A percentile compares a stretch with the other conserved stretches of the same genome.
Conservation (phyloP, 2,113 vertebrate species). For the Oncorhynchus kisutch region DNA sequence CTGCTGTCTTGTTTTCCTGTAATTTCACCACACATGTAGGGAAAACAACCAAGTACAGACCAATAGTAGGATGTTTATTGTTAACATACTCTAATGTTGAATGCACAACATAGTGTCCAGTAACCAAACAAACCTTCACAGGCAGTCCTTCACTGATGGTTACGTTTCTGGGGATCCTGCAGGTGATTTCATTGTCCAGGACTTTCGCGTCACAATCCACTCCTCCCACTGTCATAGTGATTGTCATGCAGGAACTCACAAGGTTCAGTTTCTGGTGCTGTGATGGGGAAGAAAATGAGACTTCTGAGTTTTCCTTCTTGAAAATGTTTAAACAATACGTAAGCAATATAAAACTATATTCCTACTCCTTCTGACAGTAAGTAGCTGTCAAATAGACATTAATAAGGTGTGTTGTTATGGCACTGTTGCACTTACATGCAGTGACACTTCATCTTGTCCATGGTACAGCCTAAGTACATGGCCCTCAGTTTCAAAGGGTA, state of each 20-base stretch:
- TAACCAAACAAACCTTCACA: slow-evolving; percentile 76
- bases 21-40: neutral
- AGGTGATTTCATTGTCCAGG: slow-evolving; percentile 85
- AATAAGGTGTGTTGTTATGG: neutral
- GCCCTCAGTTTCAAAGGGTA: slow-evolving; percentile 71
- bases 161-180: slow-evolving; percentile 80
- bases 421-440: slow-evolving; percentile 73
- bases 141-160: slow-evolving; percentile 66
- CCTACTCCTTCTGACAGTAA: neutral
- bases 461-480: slow-evolving; percentile 71
- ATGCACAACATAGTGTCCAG: neutral
- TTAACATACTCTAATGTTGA: neutral
- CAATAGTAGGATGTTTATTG: neutral
- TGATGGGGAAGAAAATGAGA: neutral
- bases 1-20: neutral
- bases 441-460: slow-evolving; percentile 77
- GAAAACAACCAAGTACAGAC: neutral
- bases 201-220: slow-evolving; percentile 82
- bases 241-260: slow-evolving; percentile 82
- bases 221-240: slow-evolving; percentile 85
- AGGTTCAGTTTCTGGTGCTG: slow-evolving; percentile 84
- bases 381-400: neutral
- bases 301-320: too few species aligned
- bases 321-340: too few species aligned
- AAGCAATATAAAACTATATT: too few species aligned